Evolutionary conservation across 2,113 vertebrate genomes (phyloP).

Genomic region (Cebidichthys violaceus): DNA sequence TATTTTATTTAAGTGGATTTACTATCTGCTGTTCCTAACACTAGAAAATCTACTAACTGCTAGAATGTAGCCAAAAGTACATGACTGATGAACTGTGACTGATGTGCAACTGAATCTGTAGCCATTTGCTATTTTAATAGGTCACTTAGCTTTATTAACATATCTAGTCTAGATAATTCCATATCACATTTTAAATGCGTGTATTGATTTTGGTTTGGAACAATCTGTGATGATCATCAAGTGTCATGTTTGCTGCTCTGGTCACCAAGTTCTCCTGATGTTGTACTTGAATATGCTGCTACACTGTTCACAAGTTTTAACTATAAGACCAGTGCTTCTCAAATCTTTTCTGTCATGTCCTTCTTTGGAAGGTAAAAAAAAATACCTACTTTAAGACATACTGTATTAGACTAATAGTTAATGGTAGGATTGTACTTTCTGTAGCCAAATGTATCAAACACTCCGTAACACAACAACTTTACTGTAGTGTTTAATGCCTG

Average conservation of each 20-base stretch:
- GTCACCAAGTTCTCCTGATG: constrained; percentile 53
- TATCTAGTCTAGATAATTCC: constrained; percentile 46
- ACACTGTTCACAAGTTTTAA: constrained; percentile 46
- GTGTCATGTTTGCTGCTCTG: constrained; percentile 63
- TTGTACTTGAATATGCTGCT: constrained; percentile 78
- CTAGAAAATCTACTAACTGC: constrained; percentile 67
- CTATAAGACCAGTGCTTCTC: constrained; percentile 11
- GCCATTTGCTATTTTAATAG: constrained; percentile 45
- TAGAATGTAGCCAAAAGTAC: constrained; percentile 70
- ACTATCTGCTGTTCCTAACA: constrained; percentile 57
- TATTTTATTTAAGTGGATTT: constrained; percentile 72
- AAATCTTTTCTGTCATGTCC: neutral
- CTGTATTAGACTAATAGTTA: constrained; percentile 28
- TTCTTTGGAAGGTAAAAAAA: neutral
- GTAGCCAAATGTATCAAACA: constrained; percentile 42
- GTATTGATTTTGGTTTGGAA: constrained; percentile 44
- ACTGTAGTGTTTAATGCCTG: constrained; percentile 30
- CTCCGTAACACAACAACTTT: neutral
- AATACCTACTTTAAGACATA: constrained; percentile 7
- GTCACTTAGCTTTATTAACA: constrained; percentile 36
- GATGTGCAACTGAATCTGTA: constrained; percentile 62
- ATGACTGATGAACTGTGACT: constrained; percentile 80
- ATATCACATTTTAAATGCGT: constrained; percentile 11
- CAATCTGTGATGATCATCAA: constrained; percentile 55
- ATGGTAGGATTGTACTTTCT: constrained; percentile 24